These are phyloP conservation scores for Nothobranchius furzeri DNA, from an alignment of 2,113 vertebrate genomes.

Conservation along the genomic window DNA sequence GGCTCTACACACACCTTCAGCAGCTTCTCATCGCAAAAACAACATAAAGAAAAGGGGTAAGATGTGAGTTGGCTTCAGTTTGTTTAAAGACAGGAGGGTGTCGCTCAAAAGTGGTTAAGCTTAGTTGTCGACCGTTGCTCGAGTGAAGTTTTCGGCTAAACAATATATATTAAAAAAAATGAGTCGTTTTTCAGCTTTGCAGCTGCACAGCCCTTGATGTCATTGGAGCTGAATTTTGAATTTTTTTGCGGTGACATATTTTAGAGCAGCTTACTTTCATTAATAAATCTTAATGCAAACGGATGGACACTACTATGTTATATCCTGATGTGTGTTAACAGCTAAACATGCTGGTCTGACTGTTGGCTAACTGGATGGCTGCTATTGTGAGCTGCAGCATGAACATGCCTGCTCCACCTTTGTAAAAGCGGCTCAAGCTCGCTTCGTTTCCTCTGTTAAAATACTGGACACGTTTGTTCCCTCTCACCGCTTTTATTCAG, in stretches of 20 bases:
- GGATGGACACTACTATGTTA: no score
- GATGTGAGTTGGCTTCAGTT: slow-evolving; percentile 11
- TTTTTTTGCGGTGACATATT: background rate
- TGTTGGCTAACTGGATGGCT: slow-evolving; percentile 54
- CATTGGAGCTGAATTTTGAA: background rate
- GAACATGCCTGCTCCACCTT: slow-evolving; percentile 54
- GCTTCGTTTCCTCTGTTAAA: slow-evolving; percentile 23
- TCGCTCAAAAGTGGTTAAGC: background rate
- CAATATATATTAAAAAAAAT: slow-evolving; percentile 1
- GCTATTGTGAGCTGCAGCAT: slow-evolving; percentile 59
- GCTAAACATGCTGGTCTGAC: slow-evolving; percentile 20
- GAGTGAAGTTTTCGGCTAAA: slow-evolving; percentile 36
- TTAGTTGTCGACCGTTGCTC: slow-evolving; percentile 1
- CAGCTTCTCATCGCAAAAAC: slow-evolving; percentile 23
- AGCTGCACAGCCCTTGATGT: slow-evolving; percentile 28
- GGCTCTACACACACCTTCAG: slow-evolving; percentile 42
- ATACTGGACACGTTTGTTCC: background rate
- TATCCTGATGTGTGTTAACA: background rate
- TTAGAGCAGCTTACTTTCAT: background rate
- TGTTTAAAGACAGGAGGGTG: background rate
- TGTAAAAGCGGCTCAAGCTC: slow-evolving; percentile 26
- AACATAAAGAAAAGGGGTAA: slow-evolving; percentile 48
- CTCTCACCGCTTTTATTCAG: background rate
- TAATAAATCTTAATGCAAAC: background rate
- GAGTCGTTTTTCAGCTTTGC: slow-evolving; percentile 23